Conservation (phyloP, 2,888 invertebrate genomes). For the Eupelmus urozonus region DNA sequence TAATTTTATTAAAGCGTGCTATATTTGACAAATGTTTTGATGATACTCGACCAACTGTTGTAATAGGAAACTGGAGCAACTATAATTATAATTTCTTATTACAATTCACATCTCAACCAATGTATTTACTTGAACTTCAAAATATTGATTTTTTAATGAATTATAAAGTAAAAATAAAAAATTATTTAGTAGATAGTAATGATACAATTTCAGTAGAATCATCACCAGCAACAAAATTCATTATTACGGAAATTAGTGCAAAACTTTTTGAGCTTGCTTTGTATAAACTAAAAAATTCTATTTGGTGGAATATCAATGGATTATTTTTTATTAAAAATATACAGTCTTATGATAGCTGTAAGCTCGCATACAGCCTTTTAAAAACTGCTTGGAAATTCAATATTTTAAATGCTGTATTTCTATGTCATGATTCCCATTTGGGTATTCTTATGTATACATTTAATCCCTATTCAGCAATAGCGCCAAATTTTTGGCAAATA, state of each 20-base stretch:
- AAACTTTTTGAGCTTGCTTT: neutral
- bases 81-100: neutral
- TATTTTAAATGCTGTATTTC: conserved; percentile 17
- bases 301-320: conserved; percentile 15
- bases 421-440: neutral
- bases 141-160: neutral
- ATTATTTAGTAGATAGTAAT: neutral
- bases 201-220: neutral
- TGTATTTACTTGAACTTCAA: conserved; percentile 14
- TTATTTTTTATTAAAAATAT: conserved; percentile 31
- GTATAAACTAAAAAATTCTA: conserved; percentile 20
- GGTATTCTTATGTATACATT: neutral
- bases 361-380: neutral
- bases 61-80: neutral
- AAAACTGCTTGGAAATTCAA: conserved; percentile 20
- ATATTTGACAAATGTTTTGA: neutral
- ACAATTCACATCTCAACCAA: neutral
- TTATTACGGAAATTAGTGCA: neutral
- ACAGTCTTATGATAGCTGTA: neutral
- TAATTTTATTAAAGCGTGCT: neutral
- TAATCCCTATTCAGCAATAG: conserved; percentile 15
- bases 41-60: neutral
- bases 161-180: neutral
- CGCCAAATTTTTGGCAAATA: neutral
- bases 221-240: neutral